These are phyloP conservation scores for Cosmopolites sordidus DNA, from an alignment of 2,888 invertebrate species.

Conservation along the genomic window DNA sequence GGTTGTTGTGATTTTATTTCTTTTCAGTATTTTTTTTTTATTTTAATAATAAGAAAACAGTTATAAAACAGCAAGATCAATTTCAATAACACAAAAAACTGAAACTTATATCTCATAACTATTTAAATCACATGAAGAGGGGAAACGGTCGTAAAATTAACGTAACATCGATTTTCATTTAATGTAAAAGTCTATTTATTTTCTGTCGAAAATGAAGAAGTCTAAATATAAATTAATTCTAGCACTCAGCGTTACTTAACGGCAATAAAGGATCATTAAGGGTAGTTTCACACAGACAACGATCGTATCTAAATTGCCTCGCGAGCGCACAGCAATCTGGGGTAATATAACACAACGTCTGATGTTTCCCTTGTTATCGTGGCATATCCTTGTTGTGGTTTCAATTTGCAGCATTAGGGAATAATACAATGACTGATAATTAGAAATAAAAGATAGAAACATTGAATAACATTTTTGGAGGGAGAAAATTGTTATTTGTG, in stretches of 20 bases:
- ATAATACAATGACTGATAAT: too few relatives aligned
- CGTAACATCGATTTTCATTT: conserved; percentile 11
- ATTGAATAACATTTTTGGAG: too few relatives aligned
- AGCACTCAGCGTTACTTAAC: conserved; percentile 20
- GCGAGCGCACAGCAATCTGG: conserved; percentile 37
- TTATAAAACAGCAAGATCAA: background rate
- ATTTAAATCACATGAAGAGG: too few relatives aligned
- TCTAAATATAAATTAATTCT: conserved; percentile 22
- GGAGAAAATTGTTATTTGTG: too few relatives aligned
- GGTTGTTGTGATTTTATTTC: too few relatives aligned
- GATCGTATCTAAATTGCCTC: conserved; percentile 43
- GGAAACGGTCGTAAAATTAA: too few relatives aligned
- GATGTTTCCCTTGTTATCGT: conserved; percentile 20
- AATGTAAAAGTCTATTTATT: conserved; percentile 3
- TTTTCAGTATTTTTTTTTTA: too few relatives aligned
- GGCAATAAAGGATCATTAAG: conserved; percentile 31
- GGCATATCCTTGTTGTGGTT: background rate
- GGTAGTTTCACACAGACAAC: conserved; percentile 43
- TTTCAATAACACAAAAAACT: too few relatives aligned
- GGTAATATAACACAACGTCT: conserved; percentile 34
- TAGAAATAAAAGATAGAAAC: too few relatives aligned
- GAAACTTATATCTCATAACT: too few relatives aligned
- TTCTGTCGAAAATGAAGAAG: conserved; percentile 14
- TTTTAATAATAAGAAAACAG: background rate
- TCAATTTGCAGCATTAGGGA: too few relatives aligned